Evolutionary conservation across 92 coral and sea anemone species (phyloP), one percentile per base, ranked within the genome.

Genomic region (Hydrozoanthus gracilis): DNA sequence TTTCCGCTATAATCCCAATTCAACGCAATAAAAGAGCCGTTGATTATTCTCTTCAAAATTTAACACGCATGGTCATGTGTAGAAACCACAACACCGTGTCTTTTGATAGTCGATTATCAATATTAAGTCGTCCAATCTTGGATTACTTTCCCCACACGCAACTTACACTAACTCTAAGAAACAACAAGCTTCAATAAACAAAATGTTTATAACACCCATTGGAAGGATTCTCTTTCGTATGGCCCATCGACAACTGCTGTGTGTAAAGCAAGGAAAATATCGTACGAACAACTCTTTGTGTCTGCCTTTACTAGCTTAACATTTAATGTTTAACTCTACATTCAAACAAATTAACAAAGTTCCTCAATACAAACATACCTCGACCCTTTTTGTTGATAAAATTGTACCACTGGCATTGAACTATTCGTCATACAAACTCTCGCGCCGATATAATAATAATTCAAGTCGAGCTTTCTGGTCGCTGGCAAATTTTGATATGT

Each of bases 281-380:
- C 9, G 44, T 2, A 68, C 46, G 48, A 17, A 11, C 44, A 35
- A 68, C n/a, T 27, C 8, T 68, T 68, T 27, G 47, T 8, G 71
- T 17, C 27, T 17, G 39, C 17, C 6, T 27, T 68, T 27, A n/a
- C n/a, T n/a, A 17, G 48, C 5, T 68, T 68, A 6, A 11, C 44
- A 14, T 2, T 27, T 68, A 6, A 3, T 3, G 3, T 27, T 27
- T 68, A 3, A 48, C 44, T 35, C 44, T 17, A 6, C 44, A 68
- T 35, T 68, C 13, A 39, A 27, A 27, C 10, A 35, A 27, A 4
- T 17, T 68, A 17, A 11, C 44, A 12, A 35, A 27, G 9, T 47
- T 5, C 15, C 39, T 15, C 15, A 13, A 7, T 14, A 80, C 8
- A 6, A 64, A 35, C 85, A 80, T 80, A 80, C 85, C 85, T 80